Percentiles rank a stretch among this genome's conserved stretches.
Conservation (phyloP, 2,797 vertebrate genomes). For the Acipenser transmontanus region DNA sequence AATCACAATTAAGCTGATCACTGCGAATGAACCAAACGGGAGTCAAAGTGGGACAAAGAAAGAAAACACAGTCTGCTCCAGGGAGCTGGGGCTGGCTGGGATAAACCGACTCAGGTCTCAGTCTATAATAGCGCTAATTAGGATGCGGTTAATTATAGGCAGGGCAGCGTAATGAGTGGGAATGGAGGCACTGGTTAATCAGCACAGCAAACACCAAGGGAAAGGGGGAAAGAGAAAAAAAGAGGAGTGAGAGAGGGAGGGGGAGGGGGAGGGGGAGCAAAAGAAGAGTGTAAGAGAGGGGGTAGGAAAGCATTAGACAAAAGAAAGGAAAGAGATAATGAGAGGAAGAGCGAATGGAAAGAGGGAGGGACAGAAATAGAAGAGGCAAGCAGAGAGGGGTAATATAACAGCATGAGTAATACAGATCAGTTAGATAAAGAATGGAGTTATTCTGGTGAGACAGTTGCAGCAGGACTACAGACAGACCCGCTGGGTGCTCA, state of each 20-base stretch:
- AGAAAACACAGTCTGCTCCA: background rate
- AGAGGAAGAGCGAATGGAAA: background rate
- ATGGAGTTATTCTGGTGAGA: no score
- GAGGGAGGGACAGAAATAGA: background rate
- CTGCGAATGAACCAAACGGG: no score
- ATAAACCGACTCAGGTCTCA: background rate
- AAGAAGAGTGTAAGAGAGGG: background rate
- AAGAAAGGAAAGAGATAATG: background rate
- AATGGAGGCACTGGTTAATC: background rate
- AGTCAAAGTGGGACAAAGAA: background rate
- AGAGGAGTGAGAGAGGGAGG: background rate
- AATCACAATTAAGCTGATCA: no score
- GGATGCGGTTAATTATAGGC: background rate
- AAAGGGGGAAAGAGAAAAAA: background rate
- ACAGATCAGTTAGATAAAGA: background rate
- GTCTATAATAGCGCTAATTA: conserved; percentile 1
- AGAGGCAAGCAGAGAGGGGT: background rate
- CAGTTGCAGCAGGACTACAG: no score
- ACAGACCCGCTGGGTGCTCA: background rate
- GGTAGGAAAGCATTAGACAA: background rate
- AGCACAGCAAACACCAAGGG: background rate
- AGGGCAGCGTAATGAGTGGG: background rate
- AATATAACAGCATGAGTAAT: background rate
- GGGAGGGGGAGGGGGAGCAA: no score
- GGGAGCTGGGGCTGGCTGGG: background rate